Evolutionary conservation across 2,888 invertebrate genomes (phyloP).

Genomic region (Dendrolimus pini): DNA sequence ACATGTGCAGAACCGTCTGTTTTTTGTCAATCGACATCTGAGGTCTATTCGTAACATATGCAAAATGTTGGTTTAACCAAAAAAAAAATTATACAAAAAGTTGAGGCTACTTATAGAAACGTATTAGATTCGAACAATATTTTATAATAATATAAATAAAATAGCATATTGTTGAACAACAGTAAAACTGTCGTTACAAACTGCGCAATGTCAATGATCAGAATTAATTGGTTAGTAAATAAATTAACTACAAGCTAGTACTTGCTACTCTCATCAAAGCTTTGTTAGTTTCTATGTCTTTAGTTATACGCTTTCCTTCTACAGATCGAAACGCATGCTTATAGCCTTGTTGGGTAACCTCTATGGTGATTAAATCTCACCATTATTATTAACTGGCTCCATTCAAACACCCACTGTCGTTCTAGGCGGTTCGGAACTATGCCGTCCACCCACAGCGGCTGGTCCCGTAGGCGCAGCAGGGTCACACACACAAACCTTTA

Average conservation of each 20-base stretch:
- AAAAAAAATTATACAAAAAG: too few species aligned
- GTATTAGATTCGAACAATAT: too few species aligned
- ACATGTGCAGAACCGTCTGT: constrained; percentile 55
- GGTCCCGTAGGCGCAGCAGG: constrained; percentile 75
- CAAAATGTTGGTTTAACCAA: constrained; percentile 25
- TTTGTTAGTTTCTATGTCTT: constrained; percentile 58
- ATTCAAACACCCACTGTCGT: constrained; percentile 75
- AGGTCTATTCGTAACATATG: constrained; percentile 61
- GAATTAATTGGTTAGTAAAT: constrained; percentile 55
- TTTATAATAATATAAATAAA: too few species aligned
- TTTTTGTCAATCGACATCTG: constrained; percentile 65
- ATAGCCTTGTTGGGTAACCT: constrained; percentile 69
- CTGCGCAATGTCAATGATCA: constrained; percentile 16
- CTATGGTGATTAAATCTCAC: constrained; percentile 76
- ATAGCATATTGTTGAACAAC: neutral
- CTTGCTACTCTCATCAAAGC: constrained; percentile 44
- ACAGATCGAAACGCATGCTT: constrained; percentile 62
- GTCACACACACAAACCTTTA: constrained; percentile 67
- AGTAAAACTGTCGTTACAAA: constrained; percentile 17
- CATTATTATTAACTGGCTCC: constrained; percentile 76
- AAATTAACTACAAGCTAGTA: constrained; percentile 44
- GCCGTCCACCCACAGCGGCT: constrained; percentile 73
- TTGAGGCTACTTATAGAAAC: too few species aligned
- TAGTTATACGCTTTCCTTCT: constrained; percentile 45
- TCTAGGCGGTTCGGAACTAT: constrained; percentile 70